A percentile compares a stretch with the other conserved stretches of the same genome.
Conservation (phyloP, 2,113 vertebrate genomes). For the Merops nubicus region DNA sequence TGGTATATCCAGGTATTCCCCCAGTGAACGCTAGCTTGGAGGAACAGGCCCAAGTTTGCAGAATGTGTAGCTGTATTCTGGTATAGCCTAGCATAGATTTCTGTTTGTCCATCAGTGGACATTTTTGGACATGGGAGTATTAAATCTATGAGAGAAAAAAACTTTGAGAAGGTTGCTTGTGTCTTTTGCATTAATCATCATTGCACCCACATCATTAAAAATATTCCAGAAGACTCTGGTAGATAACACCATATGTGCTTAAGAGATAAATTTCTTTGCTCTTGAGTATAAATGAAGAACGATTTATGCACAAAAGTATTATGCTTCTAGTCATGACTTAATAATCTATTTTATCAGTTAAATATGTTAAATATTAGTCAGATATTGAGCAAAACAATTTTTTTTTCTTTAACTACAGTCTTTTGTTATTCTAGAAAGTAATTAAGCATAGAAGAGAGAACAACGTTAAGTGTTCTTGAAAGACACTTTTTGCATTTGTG, state of each 20-base stretch:
- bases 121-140: conserved; percentile 55
- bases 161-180: conserved; percentile 27
- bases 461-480: not conserved
- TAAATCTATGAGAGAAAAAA: conserved; percentile 51
- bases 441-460: not conserved
- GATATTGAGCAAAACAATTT: not conserved
- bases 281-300: not conserved
- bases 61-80: not conserved
- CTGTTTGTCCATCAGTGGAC: conserved; percentile 8
- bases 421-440: not conserved
- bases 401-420: not conserved
- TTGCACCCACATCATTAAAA: conserved; percentile 31
- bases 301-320: not conserved
- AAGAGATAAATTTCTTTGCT: not conserved
- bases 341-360: not conserved
- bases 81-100: not conserved
- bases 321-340: not conserved
- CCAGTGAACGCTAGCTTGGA: rapidly evolving
- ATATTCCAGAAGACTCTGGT: conserved; percentile 44
- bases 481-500: not conserved
- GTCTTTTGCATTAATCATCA: conserved; percentile 17
- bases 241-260: not conserved
- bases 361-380: not conserved
- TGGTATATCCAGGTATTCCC: not conserved
- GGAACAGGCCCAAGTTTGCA: not conserved